phyloP scores from a whole-genome alignment of 2,888 invertebrate species.

The Dorcus hopei region DNA sequence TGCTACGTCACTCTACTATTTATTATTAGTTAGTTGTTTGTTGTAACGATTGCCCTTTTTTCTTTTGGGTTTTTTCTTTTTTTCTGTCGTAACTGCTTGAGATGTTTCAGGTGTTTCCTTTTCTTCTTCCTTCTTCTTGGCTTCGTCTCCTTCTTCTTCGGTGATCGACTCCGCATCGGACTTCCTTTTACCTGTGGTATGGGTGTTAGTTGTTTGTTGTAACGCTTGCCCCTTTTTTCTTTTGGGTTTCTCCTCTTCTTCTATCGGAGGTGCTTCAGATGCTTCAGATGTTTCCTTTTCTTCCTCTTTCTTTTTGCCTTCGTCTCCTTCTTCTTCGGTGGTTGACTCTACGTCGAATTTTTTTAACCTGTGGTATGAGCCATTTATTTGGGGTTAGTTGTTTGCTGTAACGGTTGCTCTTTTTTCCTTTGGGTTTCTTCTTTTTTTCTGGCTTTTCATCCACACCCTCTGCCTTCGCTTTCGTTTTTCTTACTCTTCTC shows the following conservation, averaged over 20 bases:
- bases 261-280: conserved; percentile 25
- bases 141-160: conserved; percentile 7
- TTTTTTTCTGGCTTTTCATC: conserved; percentile 35
- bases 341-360: neutral
- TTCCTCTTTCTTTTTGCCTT: conserved; percentile 22
- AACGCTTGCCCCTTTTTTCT: conserved; percentile 35
- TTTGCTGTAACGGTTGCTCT: conserved; percentile 28
- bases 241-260: conserved; percentile 41
- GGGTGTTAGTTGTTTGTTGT: neutral
- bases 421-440: conserved; percentile 39
- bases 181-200: neutral
- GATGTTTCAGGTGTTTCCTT: neutral
- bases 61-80: conserved; percentile 36
- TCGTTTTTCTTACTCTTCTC: conserved; percentile 39
- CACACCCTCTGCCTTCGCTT: neutral
- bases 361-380: neutral
- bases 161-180: neutral
- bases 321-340: conserved; percentile 49
- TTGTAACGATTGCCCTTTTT: conserved; percentile 32
- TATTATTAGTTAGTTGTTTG: neutral
- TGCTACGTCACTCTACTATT: no score
- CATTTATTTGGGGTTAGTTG: neutral
- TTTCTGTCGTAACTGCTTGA: neutral
- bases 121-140: conserved; percentile 9
- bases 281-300: conserved; percentile 28